These are phyloP conservation scores for Cetonia aurata DNA, from an alignment of 2,888 invertebrate species.

Conservation along the genomic window DNA sequence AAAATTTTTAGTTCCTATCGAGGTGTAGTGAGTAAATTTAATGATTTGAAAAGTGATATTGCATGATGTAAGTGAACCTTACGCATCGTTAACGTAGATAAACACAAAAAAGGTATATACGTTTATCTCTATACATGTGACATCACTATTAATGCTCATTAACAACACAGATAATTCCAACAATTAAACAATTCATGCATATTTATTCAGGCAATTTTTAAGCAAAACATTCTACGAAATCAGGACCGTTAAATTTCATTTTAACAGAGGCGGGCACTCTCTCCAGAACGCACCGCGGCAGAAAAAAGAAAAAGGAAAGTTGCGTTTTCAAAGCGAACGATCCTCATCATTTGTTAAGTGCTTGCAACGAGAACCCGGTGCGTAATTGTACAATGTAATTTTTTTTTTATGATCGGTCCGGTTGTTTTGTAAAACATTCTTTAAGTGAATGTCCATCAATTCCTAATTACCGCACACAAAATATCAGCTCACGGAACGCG, in stretches of 20 bases:
- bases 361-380: background rate
- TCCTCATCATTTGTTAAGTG: constrained; percentile 17
- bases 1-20: too few relatives aligned
- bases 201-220: background rate
- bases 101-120: too few relatives aligned
- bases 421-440: constrained; percentile 30
- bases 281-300: constrained; percentile 5
- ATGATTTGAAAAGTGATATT: too few relatives aligned
- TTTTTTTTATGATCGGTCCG: constrained; percentile 8
- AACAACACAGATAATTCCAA: too few relatives aligned
- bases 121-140: too few relatives aligned
- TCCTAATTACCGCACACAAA: constrained; percentile 16
- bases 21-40: too few relatives aligned
- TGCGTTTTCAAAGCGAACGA: background rate
- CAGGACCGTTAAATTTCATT: too few relatives aligned
- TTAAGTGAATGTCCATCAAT: constrained; percentile 26
- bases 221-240: constrained; percentile 4
- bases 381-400: constrained; percentile 1
- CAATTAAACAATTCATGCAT: too few relatives aligned
- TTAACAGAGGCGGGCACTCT: background rate
- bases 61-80: too few relatives aligned
- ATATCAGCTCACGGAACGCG: constrained; percentile 5
- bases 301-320: constrained; percentile 8
- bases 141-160: too few relatives aligned
- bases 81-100: too few relatives aligned